phyloP scores from a whole-genome alignment of 2,113 vertebrate genomes.

The Tragulus kanchil region DNA sequence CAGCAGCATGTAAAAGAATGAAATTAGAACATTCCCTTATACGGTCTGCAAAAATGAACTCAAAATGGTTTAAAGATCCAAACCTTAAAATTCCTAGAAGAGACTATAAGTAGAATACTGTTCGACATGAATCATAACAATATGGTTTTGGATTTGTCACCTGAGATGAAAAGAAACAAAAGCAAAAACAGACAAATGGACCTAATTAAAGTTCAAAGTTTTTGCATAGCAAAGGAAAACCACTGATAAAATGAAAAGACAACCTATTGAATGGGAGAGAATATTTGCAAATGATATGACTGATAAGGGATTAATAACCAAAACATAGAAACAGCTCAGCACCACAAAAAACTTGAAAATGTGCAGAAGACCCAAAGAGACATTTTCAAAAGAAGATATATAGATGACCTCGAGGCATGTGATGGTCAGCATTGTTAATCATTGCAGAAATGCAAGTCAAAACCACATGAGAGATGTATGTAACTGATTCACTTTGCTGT shows the following conservation, averaged over 20 bases:
- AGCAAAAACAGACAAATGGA: neutral
- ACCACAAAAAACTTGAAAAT: neutral
- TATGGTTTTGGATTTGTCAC: neutral
- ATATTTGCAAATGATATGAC: neutral
- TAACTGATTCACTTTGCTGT: neutral
- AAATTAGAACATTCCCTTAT: neutral
- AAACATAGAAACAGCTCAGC: neutral
- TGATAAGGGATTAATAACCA: neutral
- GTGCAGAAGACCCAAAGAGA: neutral
- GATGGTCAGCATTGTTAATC: neutral
- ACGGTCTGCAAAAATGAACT: neutral
- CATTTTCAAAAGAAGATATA: neutral
- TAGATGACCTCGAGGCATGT: neutral
- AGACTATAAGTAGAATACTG: neutral
- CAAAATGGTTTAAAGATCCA: neutral
- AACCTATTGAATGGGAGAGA: neutral
- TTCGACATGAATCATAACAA: neutral
- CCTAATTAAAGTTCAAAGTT: neutral
- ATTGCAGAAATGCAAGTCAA: neutral
- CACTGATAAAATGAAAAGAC: neutral
- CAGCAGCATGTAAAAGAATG: neutral
- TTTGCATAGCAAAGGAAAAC: neutral
- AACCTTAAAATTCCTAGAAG: neutral
- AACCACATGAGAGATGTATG: neutral
- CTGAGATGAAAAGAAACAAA: neutral